These are phyloP conservation scores for Hydrozoanthus tunicans DNA, from an alignment of 64 coral and sea anemone genomes.

Conservation along the genomic window DNA sequence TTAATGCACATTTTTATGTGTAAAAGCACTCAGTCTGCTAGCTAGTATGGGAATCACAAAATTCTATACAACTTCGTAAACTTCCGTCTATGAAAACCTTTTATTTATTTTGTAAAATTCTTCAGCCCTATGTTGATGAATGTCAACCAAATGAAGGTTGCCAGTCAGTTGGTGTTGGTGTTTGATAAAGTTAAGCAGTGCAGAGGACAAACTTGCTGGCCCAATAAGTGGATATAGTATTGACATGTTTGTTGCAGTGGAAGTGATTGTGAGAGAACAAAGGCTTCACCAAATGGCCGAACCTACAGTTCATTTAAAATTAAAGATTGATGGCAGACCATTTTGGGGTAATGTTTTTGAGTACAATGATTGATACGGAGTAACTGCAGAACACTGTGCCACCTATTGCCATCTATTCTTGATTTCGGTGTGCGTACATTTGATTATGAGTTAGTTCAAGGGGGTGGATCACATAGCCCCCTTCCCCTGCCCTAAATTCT, in stretches of 20 bases:
- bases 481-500: too few relatives aligned
- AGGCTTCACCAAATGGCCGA: conserved; percentile 59
- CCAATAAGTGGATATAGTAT: conserved; percentile 51
- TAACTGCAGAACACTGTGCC: too few relatives aligned
- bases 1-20: neutral
- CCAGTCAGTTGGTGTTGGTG: conserved; percentile 8
- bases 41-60: neutral
- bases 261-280: conserved; percentile 57
- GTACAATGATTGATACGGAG: neutral
- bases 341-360: conserved; percentile 51
- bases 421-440: too few relatives aligned
- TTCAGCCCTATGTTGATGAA: conserved; percentile 27
- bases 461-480: too few relatives aligned
- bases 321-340: conserved; percentile 62
- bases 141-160: conserved; percentile 60
- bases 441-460: too few relatives aligned
- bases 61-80: neutral
- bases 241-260: conserved; percentile 51
- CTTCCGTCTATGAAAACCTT: neutral
- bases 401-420: too few relatives aligned
- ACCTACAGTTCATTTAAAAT: neutral
- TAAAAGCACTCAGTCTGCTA: neutral
- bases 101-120: conserved; percentile 42
- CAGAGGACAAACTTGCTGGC: conserved; percentile 35
- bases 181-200: neutral